Evolutionary conservation across 2,113 vertebrate genomes (phyloP).

Genomic region (Apaloderma vittatum): DNA sequence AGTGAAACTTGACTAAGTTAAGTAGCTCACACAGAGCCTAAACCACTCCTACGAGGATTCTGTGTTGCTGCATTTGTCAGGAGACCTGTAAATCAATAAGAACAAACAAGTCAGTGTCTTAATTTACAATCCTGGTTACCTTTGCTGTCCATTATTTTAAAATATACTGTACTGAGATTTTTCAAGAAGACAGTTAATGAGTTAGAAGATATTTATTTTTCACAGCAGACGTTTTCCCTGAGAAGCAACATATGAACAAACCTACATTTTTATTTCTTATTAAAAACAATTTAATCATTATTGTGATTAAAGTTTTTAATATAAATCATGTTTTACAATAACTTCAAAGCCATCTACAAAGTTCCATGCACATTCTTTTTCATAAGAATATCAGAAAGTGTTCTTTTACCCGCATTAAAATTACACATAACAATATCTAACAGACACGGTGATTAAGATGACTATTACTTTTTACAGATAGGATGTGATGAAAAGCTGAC

Average conservation of each 20-base stretch:
- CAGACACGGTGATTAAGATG: not conserved
- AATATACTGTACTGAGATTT: conserved; percentile 6
- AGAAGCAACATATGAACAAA: not conserved
- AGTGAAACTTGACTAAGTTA: conserved; percentile 79
- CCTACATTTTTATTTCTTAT: not conserved
- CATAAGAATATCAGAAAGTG: not conserved
- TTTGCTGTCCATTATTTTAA: conserved; percentile 45
- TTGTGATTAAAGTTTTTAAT: not conserved
- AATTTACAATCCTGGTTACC: conserved; percentile 42
- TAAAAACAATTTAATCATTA: not conserved
- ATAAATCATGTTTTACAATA: not conserved
- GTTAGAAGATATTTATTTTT: conserved; percentile 4
- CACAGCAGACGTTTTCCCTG: not conserved
- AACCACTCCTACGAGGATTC: conserved; percentile 80
- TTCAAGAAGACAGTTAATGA: conserved; percentile 36
- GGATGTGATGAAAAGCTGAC: not conserved
- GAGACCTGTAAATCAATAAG: conserved; percentile 89
- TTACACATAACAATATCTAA: not conserved
- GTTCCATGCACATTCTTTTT: not conserved
- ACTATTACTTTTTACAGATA: not conserved
- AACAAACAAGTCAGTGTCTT: conserved; percentile 72
- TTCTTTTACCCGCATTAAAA: not conserved
- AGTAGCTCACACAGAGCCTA: conserved; percentile 80
- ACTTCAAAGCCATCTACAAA: not conserved
- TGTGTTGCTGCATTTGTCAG: conserved; percentile 87